phyloP scores from a whole-genome alignment of 2,797 vertebrate species.

The Urocyon cinereoargenteus region DNA sequence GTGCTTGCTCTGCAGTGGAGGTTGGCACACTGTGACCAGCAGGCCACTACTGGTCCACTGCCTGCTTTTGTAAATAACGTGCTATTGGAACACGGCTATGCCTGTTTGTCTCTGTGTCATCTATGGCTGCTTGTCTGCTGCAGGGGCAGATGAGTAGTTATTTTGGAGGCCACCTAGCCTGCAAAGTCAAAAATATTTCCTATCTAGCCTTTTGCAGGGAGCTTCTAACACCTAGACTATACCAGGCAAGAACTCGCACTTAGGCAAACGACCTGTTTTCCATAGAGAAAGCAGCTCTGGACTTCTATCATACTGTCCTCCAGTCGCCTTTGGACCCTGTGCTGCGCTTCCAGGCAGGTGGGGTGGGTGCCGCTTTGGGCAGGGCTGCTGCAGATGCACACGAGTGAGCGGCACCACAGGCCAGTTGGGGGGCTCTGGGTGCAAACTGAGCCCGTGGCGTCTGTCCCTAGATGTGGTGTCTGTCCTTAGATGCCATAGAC shows the following conservation, averaged over 20 bases:
- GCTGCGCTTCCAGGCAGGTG: background rate
- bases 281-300: background rate
- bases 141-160: background rate
- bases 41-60: background rate
- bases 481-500: no score
- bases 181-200: background rate
- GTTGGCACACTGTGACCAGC: fast-evolving
- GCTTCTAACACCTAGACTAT: background rate
- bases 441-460: background rate
- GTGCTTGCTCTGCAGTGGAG: fast-evolving
- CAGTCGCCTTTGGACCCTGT: background rate
- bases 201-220: background rate
- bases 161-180: background rate
- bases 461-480: no score
- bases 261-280: background rate
- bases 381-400: fast-evolving
- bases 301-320: no score
- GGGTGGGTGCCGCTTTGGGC: no score
- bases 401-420: no score
- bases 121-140: background rate
- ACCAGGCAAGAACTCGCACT: background rate
- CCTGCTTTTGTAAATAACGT: background rate
- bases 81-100: background rate
- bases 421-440: background rate
- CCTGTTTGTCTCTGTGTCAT: fast-evolving